Evolutionary conservation across 2,888 invertebrate species (phyloP).

Genomic region (Chouioia cunea): DNA sequence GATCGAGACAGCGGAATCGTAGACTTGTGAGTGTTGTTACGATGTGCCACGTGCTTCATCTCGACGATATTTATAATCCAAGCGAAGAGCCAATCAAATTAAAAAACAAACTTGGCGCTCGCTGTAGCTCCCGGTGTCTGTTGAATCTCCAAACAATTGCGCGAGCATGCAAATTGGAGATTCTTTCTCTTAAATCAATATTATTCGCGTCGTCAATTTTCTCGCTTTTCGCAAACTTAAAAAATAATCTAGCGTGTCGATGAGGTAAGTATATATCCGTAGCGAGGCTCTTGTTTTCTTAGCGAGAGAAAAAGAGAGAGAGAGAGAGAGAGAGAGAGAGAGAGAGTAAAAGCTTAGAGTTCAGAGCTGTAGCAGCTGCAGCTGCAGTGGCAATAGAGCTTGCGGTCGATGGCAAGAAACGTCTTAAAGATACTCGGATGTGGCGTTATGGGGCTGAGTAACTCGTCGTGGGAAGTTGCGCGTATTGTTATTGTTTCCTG

Average conservation of each 20-base stretch:
- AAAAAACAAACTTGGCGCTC: no score
- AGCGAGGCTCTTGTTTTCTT: background rate
- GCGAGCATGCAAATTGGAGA: slow-evolving; percentile 4
- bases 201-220: background rate
- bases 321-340: background rate
- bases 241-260: background rate
- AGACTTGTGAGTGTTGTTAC: background rate
- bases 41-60: background rate
- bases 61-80: background rate
- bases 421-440: no score
- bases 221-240: background rate
- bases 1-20: no score
- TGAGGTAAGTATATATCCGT: background rate
- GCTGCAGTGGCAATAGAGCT: no score
- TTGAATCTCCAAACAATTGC: background rate
- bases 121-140: background rate
- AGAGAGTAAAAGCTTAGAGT: no score
- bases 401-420: no score
- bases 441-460: no score
- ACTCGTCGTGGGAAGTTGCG: no score
- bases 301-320: background rate
- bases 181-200: slow-evolving; percentile 28
- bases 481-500: no score
- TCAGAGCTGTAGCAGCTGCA: no score
- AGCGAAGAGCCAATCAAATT: background rate